These are phyloP conservation scores for Trachelipus rathkii DNA, from an alignment of 1,140 invertebrate species.

Conservation along the genomic window DNA sequence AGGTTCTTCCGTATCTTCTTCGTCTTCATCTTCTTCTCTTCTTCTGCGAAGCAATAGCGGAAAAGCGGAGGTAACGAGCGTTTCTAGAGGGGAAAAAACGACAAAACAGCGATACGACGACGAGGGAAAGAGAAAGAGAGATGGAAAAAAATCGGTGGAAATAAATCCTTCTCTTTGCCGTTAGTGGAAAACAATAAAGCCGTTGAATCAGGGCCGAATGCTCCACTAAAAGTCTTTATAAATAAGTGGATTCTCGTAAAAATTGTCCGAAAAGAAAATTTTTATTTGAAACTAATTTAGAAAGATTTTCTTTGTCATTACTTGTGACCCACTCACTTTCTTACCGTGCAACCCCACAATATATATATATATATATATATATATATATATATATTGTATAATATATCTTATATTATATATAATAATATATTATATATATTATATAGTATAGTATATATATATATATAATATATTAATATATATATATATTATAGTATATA, in stretches of 20 bases:
- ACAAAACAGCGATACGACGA: background rate
- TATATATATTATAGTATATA: too few relatives aligned
- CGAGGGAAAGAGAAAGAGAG: background rate
- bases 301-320: slow-evolving; percentile 13
- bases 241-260: slow-evolving; percentile 1
- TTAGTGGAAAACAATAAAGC: slow-evolving; percentile 7
- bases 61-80: background rate
- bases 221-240: slow-evolving; percentile 10
- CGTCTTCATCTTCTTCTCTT: too few relatives aligned
- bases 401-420: background rate
- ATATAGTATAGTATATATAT: background rate
- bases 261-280: slow-evolving; percentile 10
- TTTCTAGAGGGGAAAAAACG: too few relatives aligned
- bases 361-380: slow-evolving; percentile 15
- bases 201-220: slow-evolving; percentile 1
- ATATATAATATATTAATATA: background rate
- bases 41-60: background rate
- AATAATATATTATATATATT: background rate
- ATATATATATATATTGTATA: slow-evolving; percentile 15
- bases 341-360: background rate
- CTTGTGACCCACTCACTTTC: background rate
- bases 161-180: background rate
- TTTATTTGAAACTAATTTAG: slow-evolving; percentile 12
- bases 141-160: background rate
- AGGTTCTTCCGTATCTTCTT: too few relatives aligned